phyloP scores from a whole-genome alignment of 2,888 invertebrate genomes.

The Timandra comae region DNA sequence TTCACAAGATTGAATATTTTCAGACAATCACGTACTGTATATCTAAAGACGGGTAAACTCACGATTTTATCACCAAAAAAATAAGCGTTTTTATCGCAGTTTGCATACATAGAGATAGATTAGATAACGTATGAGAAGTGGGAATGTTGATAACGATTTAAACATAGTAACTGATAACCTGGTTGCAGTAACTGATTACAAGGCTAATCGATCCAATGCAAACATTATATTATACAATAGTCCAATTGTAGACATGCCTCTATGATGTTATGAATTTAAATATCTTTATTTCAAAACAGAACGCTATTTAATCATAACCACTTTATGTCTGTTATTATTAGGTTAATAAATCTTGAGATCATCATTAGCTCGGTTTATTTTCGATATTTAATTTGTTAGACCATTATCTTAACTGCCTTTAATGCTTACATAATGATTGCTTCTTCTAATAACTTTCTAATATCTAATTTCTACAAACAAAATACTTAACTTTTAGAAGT shows the following conservation, averaged over 20 bases:
- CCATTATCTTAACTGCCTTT: background rate
- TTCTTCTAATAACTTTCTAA: too few species aligned
- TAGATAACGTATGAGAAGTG: conserved; percentile 51
- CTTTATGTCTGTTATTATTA: conserved; percentile 7
- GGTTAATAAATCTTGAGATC: conserved; percentile 5
- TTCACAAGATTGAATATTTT: too few species aligned
- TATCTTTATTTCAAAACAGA: too few species aligned
- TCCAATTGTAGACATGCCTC: too few species aligned
- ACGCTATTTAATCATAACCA: too few species aligned
- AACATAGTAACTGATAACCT: conserved; percentile 69
- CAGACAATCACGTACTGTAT: conserved; percentile 33
- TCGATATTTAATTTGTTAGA: conserved; percentile 4
- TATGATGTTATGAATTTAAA: too few species aligned
- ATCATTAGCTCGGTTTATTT: conserved; percentile 10
- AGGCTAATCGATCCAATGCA: too few species aligned
- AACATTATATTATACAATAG: too few species aligned
- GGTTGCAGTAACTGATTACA: conserved; percentile 60
- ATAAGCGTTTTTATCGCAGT: conserved; percentile 51
- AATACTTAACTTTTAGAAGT: too few species aligned
- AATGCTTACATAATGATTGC: too few species aligned
- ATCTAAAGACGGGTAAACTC: conserved; percentile 27
- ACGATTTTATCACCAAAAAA: conserved; percentile 42
- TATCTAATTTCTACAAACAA: too few species aligned
- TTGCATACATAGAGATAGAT: conserved; percentile 37
- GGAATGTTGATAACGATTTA: conserved; percentile 58